These are phyloP conservation scores for Chrosomus eos DNA, from an alignment of 2,797 vertebrate species.

Conservation along the genomic window DNA sequence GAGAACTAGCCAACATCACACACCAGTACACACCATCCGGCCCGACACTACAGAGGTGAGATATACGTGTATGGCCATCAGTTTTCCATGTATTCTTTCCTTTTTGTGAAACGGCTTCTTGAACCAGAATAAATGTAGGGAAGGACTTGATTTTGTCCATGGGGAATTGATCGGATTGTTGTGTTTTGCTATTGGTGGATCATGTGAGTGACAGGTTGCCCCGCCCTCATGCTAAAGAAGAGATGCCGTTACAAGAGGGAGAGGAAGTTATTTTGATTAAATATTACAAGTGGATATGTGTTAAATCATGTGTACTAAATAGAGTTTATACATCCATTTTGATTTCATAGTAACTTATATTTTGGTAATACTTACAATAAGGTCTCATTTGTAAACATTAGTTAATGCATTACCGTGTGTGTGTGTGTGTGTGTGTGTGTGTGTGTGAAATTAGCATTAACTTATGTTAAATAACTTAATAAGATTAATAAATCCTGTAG, in stretches of 20 bases:
- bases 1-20: conserved; percentile 93
- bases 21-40: conserved; percentile 96
- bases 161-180: background rate
- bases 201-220: background rate
- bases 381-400: no score
- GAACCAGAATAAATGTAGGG: background rate
- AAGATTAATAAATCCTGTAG: no score
- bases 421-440: accelerated
- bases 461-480: no score
- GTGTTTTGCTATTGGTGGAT: background rate
- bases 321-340: no score
- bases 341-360: no score
- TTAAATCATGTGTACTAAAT: no score
- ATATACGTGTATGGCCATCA: background rate
- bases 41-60: conserved; percentile 93
- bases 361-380: no score
- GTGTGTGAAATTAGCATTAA: no score
- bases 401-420: no score
- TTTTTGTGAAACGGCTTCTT: background rate
- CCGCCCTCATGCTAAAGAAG: background rate
- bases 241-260: background rate
- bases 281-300: background rate
- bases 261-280: background rate
- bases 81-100: background rate
- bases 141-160: background rate